Evolutionary conservation across 1,140 invertebrate genomes (phyloP), one percentile per base, ranked within the genome.

Genomic region (Zaprionus africanus): DNA sequence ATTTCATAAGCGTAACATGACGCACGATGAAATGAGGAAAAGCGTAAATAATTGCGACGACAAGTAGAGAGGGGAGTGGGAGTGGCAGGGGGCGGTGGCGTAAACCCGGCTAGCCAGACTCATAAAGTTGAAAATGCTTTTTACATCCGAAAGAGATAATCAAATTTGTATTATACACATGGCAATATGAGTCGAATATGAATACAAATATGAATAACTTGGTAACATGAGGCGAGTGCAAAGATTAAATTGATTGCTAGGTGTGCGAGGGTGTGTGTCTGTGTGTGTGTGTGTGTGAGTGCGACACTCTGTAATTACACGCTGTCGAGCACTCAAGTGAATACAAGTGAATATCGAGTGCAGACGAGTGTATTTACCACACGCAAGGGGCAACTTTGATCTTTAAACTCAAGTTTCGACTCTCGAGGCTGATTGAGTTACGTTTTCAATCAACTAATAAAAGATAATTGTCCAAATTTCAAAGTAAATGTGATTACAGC

Each of bases 191-290:
- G 9, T 34, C 9, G 9, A 3, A 34, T 34, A 34, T 34, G 9
- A 34, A 34, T 34, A 34, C 31, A 34, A 34, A 9, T 59, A 36
- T 36, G 19, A 43, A 53, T n/a, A 24, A 51, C 19, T 24, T 69
- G 36, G 11, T 46, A 64, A 59, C 24, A 9, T 41, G 46, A 53
- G 58, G 51, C 49, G 58, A 67, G 58, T 77, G 58, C 58, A 49
- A 53, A 77, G 70, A 73, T 77, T 73, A 67, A 67, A 77, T 77
- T 77, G 75, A 67, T 77, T 77, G 62, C n/a, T 63, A 34, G 66
- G 58, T 68, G 17, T 57, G 7, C 38, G 31, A 28, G 22, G 38
- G n/a, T 54, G 41, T 11, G 60, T 46, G 60, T 49, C 19, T 57
- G 28, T 22, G 22, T 22, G 22, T 22, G 22, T 22, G 22, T 22